Base-by-base conservation (phyloP, 2,113 vertebrate genomes). In the Siphamia tubifer region DNA sequence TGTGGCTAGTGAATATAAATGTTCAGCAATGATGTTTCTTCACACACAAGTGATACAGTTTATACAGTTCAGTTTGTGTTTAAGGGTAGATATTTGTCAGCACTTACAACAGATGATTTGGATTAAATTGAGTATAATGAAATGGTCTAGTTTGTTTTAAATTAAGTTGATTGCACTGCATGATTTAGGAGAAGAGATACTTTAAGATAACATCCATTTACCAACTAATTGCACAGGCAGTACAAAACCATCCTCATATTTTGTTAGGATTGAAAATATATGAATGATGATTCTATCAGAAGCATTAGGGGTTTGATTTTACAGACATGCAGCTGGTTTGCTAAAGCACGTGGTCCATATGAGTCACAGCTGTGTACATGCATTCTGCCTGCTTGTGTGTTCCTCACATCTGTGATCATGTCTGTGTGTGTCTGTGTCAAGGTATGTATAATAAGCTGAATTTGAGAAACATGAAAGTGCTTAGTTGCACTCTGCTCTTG, bases 391-490 rank as follows among this genome's bases (percentile, higher is more conserved):
- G 53, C 38, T 40, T 23, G 11, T 31, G 5, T 28, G 16, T 11
- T 11, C 27, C 32, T 4, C 28, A 44, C 43, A 21, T 61, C 58
- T 65, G 1, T 12, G 12, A 4, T 6, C 6, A 20, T 38, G 48
- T 49, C 25, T 45, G 57, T 45, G 43, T 55, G 19, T 67, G 45
- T 56, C 15, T 24, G 45, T 60, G 21, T 63, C 5, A 30, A 28
- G 2, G 19, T 55, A 24, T 53, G 57, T 57, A 51, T 25, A 65
- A 75, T 28, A 35, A 61, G 81, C 73, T 81, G 78, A 68, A 73
- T 66, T 55, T 20, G 67, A 82, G 73, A 45, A 58, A 32, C 47
- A 45, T 20, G 74, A 78, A 74, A 85, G 55, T 79, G 83, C 79
- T 79, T 49, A 60, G 35, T 74, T 61, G 56, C 67, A 77, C 35